Conservation (phyloP, 2,888 invertebrate genomes). For the Leptura quadrifasciata region DNA sequence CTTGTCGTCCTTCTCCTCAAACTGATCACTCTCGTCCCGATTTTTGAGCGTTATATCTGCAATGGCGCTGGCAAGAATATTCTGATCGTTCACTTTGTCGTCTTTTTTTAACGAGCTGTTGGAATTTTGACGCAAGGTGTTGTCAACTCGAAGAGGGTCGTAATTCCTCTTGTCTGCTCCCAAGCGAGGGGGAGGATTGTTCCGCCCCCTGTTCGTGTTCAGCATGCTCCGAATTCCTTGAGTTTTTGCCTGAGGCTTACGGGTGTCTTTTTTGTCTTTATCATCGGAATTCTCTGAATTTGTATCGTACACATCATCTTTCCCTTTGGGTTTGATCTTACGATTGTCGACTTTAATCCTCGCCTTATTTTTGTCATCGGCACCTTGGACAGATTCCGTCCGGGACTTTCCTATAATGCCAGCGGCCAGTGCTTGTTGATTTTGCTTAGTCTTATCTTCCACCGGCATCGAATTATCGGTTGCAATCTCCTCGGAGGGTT, state of each 20-base stretch:
- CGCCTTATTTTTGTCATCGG: conserved; percentile 60
- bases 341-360: conserved; percentile 69
- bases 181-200: conserved; percentile 63
- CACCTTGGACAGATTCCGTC: conserved; percentile 54
- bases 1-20: conserved; percentile 69
- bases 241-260: conserved; percentile 49
- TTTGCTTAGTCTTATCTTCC: conserved; percentile 82
- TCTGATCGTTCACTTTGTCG: conserved; percentile 73
- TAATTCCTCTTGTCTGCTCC: conserved; percentile 62
- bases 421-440: conserved; percentile 81
- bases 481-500: conserved; percentile 60
- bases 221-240: conserved; percentile 55
- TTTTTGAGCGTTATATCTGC: conserved; percentile 72
- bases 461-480: conserved; percentile 52
- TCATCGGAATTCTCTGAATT: conserved; percentile 88
- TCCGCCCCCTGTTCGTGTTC: conserved; percentile 64
- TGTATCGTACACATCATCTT: conserved; percentile 80
- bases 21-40: conserved; percentile 67
- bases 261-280: conserved; percentile 72
- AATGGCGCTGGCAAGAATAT: conserved; percentile 70
- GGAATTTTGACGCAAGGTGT: conserved; percentile 67
- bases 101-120: conserved; percentile 70
- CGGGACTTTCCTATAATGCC: conserved; percentile 74
- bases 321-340: conserved; percentile 60
- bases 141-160: conserved; percentile 36